Percentiles rank a stretch among this genome's conserved stretches.
These are phyloP conservation scores for Oophaga sylvatica DNA, from an alignment of 2,797 vertebrate genomes.

Conservation along the genomic window DNA sequence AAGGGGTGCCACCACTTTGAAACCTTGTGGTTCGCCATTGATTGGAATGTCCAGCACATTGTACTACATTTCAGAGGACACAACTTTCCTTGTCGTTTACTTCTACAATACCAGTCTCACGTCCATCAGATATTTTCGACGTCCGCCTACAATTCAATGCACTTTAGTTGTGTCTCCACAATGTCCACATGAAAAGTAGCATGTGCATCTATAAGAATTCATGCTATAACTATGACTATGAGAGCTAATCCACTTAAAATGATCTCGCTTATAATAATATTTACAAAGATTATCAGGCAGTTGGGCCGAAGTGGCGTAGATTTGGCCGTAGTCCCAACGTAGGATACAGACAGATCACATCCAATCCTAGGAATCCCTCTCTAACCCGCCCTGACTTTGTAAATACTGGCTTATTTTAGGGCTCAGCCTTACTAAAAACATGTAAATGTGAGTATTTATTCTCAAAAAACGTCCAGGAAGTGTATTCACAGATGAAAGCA, in stretches of 20 bases:
- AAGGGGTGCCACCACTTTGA: no score
- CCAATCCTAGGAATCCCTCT: conserved; percentile 12
- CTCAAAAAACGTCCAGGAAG: conserved; percentile 5
- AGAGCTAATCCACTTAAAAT: conserved; percentile 1
- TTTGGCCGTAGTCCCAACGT: not conserved
- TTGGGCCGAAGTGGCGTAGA: not conserved
- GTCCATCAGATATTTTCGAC: no score
- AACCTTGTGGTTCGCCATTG: not conserved
- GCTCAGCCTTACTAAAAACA: not conserved
- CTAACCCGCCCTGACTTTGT: not conserved
- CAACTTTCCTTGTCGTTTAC: no score
- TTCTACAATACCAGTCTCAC: no score
- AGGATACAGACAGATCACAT: not conserved
- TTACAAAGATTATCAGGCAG: not conserved
- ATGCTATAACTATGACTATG: not conserved
- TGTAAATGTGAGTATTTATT: conserved; percentile 11
- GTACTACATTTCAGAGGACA: not conserved
- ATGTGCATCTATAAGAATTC: not conserved
- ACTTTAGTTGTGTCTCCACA: no score
- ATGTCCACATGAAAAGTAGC: not conserved
- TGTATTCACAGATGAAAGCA: not conserved
- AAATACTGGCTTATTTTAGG: not conserved
- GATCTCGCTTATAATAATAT: not conserved
- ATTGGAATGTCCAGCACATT: not conserved
- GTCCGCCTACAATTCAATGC: no score